A percentile compares a stretch with the other conserved stretches of the same genome.
These are phyloP conservation scores for Neodiprion virginianus DNA, from an alignment of 1,140 invertebrate species.

Conservation along the genomic window DNA sequence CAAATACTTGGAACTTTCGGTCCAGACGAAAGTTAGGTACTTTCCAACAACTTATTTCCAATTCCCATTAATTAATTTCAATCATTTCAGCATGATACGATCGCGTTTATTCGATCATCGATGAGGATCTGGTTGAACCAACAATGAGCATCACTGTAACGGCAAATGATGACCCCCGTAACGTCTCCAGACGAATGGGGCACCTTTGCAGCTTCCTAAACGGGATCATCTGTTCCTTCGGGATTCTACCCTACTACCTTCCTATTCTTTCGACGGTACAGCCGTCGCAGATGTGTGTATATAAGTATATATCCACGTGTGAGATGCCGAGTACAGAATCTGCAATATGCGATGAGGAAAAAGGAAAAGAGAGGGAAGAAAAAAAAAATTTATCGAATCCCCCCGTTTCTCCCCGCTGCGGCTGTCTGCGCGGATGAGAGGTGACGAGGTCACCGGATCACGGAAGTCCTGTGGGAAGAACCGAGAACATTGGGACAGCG, in stretches of 20 bases:
- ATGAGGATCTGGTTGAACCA: no score
- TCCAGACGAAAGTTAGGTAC: no score
- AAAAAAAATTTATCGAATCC: constrained; percentile 30
- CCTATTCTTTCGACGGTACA: constrained; percentile 45
- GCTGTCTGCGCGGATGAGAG: not conserved
- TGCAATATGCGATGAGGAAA: constrained; percentile 20
- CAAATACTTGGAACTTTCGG: no score
- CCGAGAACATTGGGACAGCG: not conserved
- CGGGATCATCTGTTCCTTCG: constrained; percentile 55
- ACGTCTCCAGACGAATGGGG: constrained; percentile 38
- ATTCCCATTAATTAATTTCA: no score
- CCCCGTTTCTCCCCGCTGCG: constrained; percentile 16
- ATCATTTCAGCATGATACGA: no score
- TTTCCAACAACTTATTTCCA: no score
- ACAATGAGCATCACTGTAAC: constrained; percentile 15
- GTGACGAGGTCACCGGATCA: not conserved
- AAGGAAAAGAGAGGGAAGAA: not conserved
- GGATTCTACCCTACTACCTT: constrained; percentile 46
- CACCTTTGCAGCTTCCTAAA: constrained; percentile 51
- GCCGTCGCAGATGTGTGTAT: constrained; percentile 49
- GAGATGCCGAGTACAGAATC: constrained; percentile 25
- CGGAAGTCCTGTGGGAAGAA: constrained; percentile 3
- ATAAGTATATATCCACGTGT: constrained; percentile 14
- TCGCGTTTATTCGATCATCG: no score
- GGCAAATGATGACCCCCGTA: constrained; percentile 41